phyloP scores from a whole-genome alignment of 2,888 invertebrate genomes.

The Caenorhabditis macrosperma region DNA sequence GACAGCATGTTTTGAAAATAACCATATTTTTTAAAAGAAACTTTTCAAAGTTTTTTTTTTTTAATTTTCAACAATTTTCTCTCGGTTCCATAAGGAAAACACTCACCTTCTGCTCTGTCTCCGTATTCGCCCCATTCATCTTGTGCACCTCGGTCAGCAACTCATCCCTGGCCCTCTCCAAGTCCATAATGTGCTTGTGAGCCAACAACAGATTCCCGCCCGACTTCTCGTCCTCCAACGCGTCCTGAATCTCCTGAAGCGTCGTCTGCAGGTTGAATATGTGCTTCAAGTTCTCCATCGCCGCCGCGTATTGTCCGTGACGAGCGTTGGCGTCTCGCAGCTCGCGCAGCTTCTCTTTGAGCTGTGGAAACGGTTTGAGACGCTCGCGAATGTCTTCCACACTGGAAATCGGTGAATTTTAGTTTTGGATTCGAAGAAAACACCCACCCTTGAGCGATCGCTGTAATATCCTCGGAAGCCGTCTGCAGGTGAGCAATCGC shows the following conservation, averaged over 20 bases:
- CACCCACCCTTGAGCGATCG: slow-evolving; percentile 84
- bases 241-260: slow-evolving; percentile 91
- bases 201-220: slow-evolving; percentile 90
- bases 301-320: slow-evolving; percentile 96
- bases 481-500: slow-evolving; percentile 92
- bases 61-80: not conserved
- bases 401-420: slow-evolving; percentile 81
- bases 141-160: slow-evolving; percentile 94
- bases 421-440: not conserved
- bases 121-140: slow-evolving; percentile 82
- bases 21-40: not conserved
- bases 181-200: slow-evolving; percentile 91
- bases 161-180: slow-evolving; percentile 97
- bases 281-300: slow-evolving; percentile 96
- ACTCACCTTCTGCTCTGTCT: slow-evolving; percentile 75
- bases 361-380: slow-evolving; percentile 87
- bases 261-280: slow-evolving; percentile 97
- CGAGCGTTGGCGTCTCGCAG: slow-evolving; percentile 93
- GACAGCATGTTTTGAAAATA: not conserved
- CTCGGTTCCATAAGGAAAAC: not conserved
- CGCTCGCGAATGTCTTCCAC: slow-evolving; percentile 87
- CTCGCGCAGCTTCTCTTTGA: slow-evolving; percentile 88
- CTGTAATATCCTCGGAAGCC: slow-evolving; percentile 88
- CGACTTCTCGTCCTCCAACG: slow-evolving; percentile 88
- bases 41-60: not conserved